A percentile compares a stretch with the other conserved stretches of the same genome.
Conservation (phyloP, 1,140 invertebrate genomes). For the Bombus picipes region DNA sequence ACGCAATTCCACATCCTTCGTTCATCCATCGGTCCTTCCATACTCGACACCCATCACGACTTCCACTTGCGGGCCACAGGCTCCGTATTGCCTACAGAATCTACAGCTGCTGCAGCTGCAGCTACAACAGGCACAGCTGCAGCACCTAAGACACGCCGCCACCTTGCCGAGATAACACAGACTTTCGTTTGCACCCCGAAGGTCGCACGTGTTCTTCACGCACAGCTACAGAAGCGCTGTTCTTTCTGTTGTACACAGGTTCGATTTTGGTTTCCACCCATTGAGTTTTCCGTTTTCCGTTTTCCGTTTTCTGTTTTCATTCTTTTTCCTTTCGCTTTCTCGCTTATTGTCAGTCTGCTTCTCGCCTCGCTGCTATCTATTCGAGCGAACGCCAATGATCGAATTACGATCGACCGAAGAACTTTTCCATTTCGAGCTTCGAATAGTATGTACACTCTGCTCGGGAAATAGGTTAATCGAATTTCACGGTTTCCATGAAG, state of each 20-base stretch:
- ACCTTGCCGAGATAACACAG: slow-evolving; percentile 77
- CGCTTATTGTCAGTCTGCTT: background rate
- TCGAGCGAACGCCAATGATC: background rate
- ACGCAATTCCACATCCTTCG: slow-evolving; percentile 58
- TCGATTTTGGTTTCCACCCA: slow-evolving; percentile 78
- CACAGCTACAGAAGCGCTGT: slow-evolving; percentile 71
- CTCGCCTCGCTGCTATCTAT: background rate
- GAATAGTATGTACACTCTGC: too few relatives aligned
- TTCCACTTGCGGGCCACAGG: slow-evolving; percentile 33
- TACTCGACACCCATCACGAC: slow-evolving; percentile 34
- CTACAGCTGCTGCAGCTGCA: slow-evolving; percentile 71
- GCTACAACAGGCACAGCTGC: slow-evolving; percentile 72
- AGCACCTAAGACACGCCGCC: slow-evolving; percentile 73
- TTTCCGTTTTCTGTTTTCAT: background rate
- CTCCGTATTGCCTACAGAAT: slow-evolving; percentile 69
- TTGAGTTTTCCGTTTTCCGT: slow-evolving; percentile 27
- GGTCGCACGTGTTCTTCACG: slow-evolving; percentile 57
- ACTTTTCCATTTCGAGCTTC: background rate
- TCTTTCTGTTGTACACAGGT: slow-evolving; percentile 81
- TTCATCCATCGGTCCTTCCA: slow-evolving; percentile 59
- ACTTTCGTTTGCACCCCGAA: slow-evolving; percentile 54
- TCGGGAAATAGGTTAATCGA: too few relatives aligned
- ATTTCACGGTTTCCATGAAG: too few relatives aligned
- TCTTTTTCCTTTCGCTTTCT: background rate
- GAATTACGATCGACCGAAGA: slow-evolving; percentile 15